Evolutionary conservation across 2,113 vertebrate genomes (phyloP), one percentile per base, ranked within the genome.

Genomic region (Leptodactylus fuscus): DNA sequence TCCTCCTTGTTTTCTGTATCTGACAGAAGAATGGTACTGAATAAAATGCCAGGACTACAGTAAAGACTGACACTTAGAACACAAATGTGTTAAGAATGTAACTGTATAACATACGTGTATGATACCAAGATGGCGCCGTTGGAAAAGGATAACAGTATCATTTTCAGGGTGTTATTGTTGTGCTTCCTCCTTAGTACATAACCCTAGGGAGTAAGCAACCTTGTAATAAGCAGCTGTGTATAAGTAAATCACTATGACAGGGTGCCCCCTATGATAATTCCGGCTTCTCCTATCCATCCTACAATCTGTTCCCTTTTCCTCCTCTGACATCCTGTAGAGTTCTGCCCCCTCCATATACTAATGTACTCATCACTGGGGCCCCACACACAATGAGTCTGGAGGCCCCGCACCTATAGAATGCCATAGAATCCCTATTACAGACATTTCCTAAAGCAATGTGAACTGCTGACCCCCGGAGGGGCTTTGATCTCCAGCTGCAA

Each of bases 271-370:
- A 22, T 41, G 49, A 32, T 77, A 36, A 77, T 22, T 36, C 16
- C 49, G 18, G 76, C 22, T 11, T 15, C 34, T 58, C 22, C 1
- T 32, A 77, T 38, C 34, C 13, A 32, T 24, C 36, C 51, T 38
- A 24, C 29, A 79, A 79, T 79, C 76, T 79, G 51, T 24, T 79
- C 49, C 75, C 32, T 77, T 20, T 77, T 36, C 75, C 75, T 36
- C 29, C 15, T 32, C 11, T n/a, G 13, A 55, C 32, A 53, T 77
- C 73, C 71, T 75, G 22, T 32, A 53, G 3, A 46, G 0, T 34
- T 8, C 46, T 32, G 15, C 41, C 71, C 44, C 15, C 46, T 32
- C 46, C 73, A 9, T 10, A 48, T 29, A 24, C 65, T 38, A 20
- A 69, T 69, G 65, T 65, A 65, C 12, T 65, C 60, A 65, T 65